Evolutionary conservation across 1,140 invertebrate species (phyloP).

Genomic region (Calliphora vicina): DNA sequence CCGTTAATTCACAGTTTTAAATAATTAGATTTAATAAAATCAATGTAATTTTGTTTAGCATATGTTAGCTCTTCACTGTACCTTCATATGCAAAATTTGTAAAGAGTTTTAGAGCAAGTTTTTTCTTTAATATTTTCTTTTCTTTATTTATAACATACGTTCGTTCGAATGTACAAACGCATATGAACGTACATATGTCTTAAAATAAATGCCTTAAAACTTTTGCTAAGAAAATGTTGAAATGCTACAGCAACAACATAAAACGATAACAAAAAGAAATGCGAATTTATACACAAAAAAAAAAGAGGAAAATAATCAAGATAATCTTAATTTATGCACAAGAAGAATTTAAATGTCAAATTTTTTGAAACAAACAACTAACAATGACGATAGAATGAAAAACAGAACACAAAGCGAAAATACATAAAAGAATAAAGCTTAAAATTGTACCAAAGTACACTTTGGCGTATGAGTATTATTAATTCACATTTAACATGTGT

Average conservation of each 20-base stretch:
- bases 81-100: too few relatives aligned
- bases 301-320: slow-evolving; percentile 1
- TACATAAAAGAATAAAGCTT: not conserved
- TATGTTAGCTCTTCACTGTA: too few relatives aligned
- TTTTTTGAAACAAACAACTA: slow-evolving; percentile 5
- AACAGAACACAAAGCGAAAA: not conserved
- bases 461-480: not conserved
- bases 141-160: not conserved
- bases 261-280: not conserved
- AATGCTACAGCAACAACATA: not conserved
- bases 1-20: too few relatives aligned
- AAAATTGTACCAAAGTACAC: not conserved
- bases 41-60: too few relatives aligned
- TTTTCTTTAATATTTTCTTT: not conserved
- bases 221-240: not conserved
- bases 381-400: not conserved
- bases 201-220: slow-evolving; percentile 3
- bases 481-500: not conserved
- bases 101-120: not conserved
- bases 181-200: not conserved
- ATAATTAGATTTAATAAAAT: too few relatives aligned
- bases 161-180: not conserved
- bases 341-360: slow-evolving; percentile 32
- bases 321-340: slow-evolving; percentile 32
- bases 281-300: too few relatives aligned